Percentiles rank a stretch among this genome's conserved stretches.
These are phyloP conservation scores for Temnothorax nylanderi DNA, from an alignment of 1,140 invertebrate species.

Conservation along the genomic window DNA sequence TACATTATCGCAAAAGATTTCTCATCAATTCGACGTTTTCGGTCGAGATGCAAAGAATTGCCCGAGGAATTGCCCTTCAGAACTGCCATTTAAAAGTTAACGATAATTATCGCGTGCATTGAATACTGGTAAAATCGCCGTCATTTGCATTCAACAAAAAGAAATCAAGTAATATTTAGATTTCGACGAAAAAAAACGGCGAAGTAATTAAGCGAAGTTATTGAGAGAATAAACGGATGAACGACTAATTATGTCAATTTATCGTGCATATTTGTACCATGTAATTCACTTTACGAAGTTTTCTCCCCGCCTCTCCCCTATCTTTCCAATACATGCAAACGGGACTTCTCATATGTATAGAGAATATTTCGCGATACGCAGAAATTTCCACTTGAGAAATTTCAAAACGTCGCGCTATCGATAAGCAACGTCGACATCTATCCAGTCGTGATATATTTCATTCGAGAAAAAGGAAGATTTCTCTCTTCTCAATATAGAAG, in stretches of 20 bases:
- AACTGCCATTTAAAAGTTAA: slow-evolving; percentile 6
- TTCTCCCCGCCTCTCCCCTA: not conserved
- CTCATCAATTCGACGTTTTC: not conserved
- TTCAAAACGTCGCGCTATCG: slow-evolving; percentile 33
- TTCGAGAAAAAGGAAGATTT: not conserved
- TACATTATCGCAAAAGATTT: not conserved
- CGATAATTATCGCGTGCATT: not conserved
- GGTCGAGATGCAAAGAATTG: not conserved
- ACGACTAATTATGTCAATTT: not conserved
- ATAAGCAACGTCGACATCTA: slow-evolving; percentile 44
- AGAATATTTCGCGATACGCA: slow-evolving; percentile 27
- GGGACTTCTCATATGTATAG: not conserved
- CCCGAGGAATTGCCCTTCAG: not conserved
- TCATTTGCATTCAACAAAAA: not conserved
- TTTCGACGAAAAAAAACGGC: slow-evolving; percentile 4
- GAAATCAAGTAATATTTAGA: not conserved
- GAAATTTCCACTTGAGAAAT: slow-evolving; percentile 53
- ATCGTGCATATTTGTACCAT: not conserved
- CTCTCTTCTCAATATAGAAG: not conserved
- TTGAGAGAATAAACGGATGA: not conserved
- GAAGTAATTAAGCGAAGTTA: not conserved
- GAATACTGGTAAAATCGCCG: not conserved
- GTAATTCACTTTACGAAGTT: not conserved
- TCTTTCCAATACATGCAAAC: not conserved
- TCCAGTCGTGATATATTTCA: slow-evolving; percentile 29